These are phyloP conservation scores for Hydroisotoma schaefferi DNA, from an alignment of 2,888 invertebrate genomes.

Conservation along the genomic window DNA sequence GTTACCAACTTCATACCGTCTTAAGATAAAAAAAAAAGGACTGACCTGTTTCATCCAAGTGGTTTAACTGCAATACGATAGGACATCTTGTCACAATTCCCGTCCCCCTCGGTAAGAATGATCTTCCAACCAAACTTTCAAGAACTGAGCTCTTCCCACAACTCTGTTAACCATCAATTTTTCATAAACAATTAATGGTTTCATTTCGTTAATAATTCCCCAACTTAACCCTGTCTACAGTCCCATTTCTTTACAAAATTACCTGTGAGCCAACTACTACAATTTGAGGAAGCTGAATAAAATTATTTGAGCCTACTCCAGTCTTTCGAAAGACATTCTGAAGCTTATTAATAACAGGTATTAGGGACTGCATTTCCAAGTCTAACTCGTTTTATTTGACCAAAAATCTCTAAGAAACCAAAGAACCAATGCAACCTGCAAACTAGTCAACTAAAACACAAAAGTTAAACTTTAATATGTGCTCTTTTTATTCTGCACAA, in stretches of 20 bases:
- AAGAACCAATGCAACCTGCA: no score
- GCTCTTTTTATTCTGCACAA: no score
- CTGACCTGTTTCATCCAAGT: no score
- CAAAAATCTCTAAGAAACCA: no score
- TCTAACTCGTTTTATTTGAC: no score
- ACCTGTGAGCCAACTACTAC: conserved; percentile 37
- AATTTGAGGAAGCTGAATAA: conserved; percentile 26
- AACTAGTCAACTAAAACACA: no score
- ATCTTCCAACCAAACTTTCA: conserved; percentile 25
- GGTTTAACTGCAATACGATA: conserved; percentile 21
- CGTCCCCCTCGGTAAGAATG: conserved; percentile 27
- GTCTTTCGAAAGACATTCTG: conserved; percentile 17
- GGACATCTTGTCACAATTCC: conserved; percentile 34
- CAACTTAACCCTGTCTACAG: neutral
- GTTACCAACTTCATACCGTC: no score
- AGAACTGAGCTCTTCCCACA: conserved; percentile 36
- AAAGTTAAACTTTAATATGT: no score
- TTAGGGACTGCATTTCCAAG: conserved; percentile 16
- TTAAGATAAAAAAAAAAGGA: no score
- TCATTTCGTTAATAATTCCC: neutral
- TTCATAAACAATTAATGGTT: neutral
- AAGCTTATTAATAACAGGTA: conserved; percentile 21
- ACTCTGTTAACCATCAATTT: conserved; percentile 16
- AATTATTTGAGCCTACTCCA: neutral
- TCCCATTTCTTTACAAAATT: neutral